A percentile compares a stretch with the other conserved stretches of the same genome.
Evolutionary conservation across 2,797 vertebrate species (phyloP).

Genomic region (Channallabes apus): DNA sequence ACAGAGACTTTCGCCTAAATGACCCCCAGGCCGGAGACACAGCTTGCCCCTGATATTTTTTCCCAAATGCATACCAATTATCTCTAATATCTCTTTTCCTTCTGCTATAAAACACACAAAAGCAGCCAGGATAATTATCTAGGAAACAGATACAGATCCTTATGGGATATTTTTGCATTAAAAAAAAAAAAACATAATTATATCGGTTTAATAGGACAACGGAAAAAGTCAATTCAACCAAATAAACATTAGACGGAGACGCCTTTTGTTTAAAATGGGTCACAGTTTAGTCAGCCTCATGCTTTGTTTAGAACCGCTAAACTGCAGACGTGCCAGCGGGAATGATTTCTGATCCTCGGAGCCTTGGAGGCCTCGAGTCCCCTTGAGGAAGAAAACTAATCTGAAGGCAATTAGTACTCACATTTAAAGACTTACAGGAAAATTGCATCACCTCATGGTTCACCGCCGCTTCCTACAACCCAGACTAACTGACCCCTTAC

Average conservation of each 20-base stretch:
- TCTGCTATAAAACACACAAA: not conserved
- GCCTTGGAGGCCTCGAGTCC: not conserved
- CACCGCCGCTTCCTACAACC: not conserved
- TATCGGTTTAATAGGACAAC: not conserved
- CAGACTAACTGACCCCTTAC: conserved; percentile 40
- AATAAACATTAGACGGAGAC: not conserved
- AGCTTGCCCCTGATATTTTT: not conserved
- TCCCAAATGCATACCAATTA: not conserved
- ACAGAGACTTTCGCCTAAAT: not conserved
- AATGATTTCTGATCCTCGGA: conserved; percentile 17
- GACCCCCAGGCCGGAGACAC: not conserved
- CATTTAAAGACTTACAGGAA: not conserved
- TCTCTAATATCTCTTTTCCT: conserved; percentile 1
- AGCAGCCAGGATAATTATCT: not conserved
- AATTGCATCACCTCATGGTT: conserved; percentile 24
- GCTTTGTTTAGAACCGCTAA: not conserved
- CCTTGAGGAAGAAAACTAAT: conserved; percentile 8
- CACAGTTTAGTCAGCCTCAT: not conserved
- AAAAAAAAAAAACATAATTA: not conserved
- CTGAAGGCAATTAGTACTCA: conserved; percentile 2
- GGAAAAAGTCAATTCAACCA: not conserved
- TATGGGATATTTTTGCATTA: not conserved
- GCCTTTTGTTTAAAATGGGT: not conserved
- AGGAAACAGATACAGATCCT: not conserved
- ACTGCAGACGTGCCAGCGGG: not conserved